Evolutionary conservation across 2,113 vertebrate genomes (phyloP), one percentile per base, ranked within the genome.

Genomic region (Gambusia affinis): DNA sequence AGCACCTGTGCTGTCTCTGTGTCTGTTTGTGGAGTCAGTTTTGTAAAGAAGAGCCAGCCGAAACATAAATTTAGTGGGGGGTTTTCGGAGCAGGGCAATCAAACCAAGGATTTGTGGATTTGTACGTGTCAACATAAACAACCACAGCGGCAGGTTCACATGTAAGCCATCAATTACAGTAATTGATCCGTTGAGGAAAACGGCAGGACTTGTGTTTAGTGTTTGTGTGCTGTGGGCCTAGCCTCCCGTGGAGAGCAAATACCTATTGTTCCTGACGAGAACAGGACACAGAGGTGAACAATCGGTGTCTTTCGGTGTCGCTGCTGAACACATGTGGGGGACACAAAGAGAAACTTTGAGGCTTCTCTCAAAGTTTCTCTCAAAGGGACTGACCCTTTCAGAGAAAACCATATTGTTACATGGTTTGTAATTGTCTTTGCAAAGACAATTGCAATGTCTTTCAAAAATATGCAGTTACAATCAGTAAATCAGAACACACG

Each of bases 191-290:
- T 37, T 33, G 61, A 82, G 75, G 17, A 4, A 75, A 78, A 78
- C 75, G 61, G 64, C 63, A 63, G 60, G 78, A 60, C 74, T 71
- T 47, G 71, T 70, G 76, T 85, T 78, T 69, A 81, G 72, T 72
- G 74, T 74, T 88, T 85, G 84, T 83, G 72, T 88, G 73, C 82
- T 84, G 17, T 81, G 84, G 78, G 76, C 61, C 73, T 81, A 80
- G 74, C 89, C 88, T 85, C 91, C 88, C 90, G 85, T 17, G 33
- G 72, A 89, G 88, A 87, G 85, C 81, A 90, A 89, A 87, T 54
- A 85, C 44, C 76, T 79, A 73, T 86, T 89, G 84, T 85, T 78
- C 65, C 31, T 75, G 74, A 88, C 80, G 79, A 89, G 71, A 70
- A 79, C 63, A 66, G 67, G 75, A 87, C 76, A 74, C 44, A 78